Base-by-base conservation (phyloP, 2,113 vertebrate species). In the Microtus pennsylvanicus region DNA sequence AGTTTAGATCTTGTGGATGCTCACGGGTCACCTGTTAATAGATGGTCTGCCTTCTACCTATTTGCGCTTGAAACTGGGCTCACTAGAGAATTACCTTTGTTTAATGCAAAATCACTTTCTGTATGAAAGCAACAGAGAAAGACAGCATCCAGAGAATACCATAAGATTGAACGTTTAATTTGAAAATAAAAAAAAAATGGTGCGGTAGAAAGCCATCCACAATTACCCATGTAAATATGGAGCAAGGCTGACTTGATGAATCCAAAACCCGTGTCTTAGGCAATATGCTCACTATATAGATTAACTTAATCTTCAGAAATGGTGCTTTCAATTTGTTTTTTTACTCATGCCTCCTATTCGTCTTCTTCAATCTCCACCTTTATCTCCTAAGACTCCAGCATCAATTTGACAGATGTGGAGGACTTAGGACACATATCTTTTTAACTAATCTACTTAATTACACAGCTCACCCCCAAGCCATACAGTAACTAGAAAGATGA, bases 401-500 rank as follows among this genome's bases (percentile, higher is more conserved):
- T 45, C 38, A 21, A 50, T n/a, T 85, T 72, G 88, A 45, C 1
- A 88, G 69, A 42, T 63, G 16, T 70, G 6, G 93, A 93, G 50
- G 14, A 89, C 45, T 90, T 86, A 90, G 72, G 72, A 77, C 38
- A 92, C 19, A 72, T 21, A 80, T 88, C 14, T 88, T 65, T 83
- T 77, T 42, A 58, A 80, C 67, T 91, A 91, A 96, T 87, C 80
- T 55, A 81, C 33, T 80, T 95, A 94, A 95, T 96, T 96, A 78
- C 11, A 14, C 94, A 93, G 75, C 67, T 89, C 63, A 45, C 83
- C 90, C 81, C 50, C 42, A 87, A 94, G 96, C 94, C 80, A 91
- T 26, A 2, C 12, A 78, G 92, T 85, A 94, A 96, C 97, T 61
- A 77, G 96, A 97, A 96, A 94, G 88, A 96, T 86, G 92, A 50